phyloP scores from a whole-genome alignment of 2,888 invertebrate species.

The Apomyelois bistriatella region DNA sequence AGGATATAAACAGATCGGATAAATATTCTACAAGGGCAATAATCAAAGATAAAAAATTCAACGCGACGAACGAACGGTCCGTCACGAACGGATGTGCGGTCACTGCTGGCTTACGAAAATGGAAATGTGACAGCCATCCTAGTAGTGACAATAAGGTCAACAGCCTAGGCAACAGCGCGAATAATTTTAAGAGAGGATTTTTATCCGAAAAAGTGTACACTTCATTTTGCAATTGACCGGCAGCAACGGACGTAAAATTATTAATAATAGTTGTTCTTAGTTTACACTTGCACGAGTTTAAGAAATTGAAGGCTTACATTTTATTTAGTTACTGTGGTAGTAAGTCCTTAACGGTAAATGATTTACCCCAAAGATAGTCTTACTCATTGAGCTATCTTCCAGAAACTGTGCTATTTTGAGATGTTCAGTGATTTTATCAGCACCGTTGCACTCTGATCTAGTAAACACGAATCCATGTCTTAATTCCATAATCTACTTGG shows the following conservation, averaged over 20 bases:
- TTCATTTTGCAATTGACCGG: no score
- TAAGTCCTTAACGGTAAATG: background rate
- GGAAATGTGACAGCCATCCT: constrained; percentile 9
- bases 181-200: background rate
- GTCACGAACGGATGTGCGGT: constrained; percentile 23
- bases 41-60: constrained; percentile 73
- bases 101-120: constrained; percentile 16
- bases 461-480: background rate
- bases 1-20: constrained; percentile 57
- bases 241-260: no score
- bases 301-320: background rate
- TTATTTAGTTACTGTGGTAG: no score
- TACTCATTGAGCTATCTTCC: background rate
- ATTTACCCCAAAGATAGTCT: background rate
- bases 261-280: background rate
- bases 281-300: no score
- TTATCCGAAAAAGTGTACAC: no score
- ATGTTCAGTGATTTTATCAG: background rate
- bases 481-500: background rate
- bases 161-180: background rate
- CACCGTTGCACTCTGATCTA: background rate
- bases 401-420: background rate
- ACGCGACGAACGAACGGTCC: constrained; percentile 40
- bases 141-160: constrained; percentile 7
- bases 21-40: constrained; percentile 50